These are phyloP conservation scores for Neuroterus valhalla DNA, from an alignment of 1,140 invertebrate species.

Conservation along the genomic window DNA sequence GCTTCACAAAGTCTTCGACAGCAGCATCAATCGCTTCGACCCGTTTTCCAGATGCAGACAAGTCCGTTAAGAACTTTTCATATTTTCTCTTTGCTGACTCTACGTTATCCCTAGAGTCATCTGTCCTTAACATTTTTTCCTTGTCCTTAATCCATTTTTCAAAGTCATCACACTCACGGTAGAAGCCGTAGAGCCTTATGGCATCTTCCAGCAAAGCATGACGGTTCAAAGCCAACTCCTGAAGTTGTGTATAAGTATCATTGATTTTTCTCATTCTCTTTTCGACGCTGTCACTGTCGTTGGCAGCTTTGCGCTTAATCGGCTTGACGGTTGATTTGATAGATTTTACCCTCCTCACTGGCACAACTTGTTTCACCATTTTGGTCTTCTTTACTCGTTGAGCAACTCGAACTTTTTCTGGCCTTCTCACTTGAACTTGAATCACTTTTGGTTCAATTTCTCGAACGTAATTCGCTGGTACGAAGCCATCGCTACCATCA, in stretches of 20 bases:
- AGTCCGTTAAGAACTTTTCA: constrained; percentile 96
- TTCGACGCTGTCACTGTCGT: constrained; percentile 87
- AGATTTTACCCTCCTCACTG: constrained; percentile 79
- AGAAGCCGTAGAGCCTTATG: constrained; percentile 94
- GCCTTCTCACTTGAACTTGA: constrained; percentile 87
- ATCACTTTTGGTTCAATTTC: constrained; percentile 93
- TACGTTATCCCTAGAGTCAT: constrained; percentile 92
- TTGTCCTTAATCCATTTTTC: constrained; percentile 98
- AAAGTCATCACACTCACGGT: constrained; percentile 98
- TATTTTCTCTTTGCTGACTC: constrained; percentile 96
- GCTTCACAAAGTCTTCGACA: constrained; percentile 89
- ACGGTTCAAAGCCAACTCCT: constrained; percentile 86
- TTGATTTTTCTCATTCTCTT: constrained; percentile 88
- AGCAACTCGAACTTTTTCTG: constrained; percentile 87
- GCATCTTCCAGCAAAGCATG: constrained; percentile 92
- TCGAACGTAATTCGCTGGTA: constrained; percentile 97
- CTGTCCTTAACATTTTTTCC: constrained; percentile 89
- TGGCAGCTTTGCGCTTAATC: constrained; percentile 74
- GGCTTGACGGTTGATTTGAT: constrained; percentile 74
- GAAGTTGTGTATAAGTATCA: constrained; percentile 86
- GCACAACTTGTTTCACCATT: constrained; percentile 89
- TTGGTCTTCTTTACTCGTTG: constrained; percentile 93
- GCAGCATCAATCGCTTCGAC: constrained; percentile 92
- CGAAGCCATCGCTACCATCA: constrained; percentile 95
- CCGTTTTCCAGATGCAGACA: constrained; percentile 93